Conservation (phyloP, 2,113 vertebrate species). For the Pristiophorus japonicus region DNA sequence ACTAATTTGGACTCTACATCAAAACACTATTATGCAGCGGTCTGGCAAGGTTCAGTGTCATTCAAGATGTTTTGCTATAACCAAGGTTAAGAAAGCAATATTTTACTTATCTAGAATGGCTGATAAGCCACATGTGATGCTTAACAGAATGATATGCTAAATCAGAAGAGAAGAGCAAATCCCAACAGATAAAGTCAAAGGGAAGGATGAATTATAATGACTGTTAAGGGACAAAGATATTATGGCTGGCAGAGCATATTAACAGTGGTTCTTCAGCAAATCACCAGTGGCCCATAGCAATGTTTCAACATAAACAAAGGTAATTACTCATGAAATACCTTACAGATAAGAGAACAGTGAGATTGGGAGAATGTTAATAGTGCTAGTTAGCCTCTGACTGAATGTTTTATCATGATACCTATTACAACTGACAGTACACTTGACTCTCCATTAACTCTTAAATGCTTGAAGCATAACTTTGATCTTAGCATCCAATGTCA, state of each 20-base stretch:
- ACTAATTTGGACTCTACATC: background rate
- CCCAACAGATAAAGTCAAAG: background rate
- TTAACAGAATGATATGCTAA: background rate
- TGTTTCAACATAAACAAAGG: background rate
- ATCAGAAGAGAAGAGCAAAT: background rate
- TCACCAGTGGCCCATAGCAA: background rate
- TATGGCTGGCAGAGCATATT: background rate
- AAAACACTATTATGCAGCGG: background rate
- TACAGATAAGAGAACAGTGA: background rate
- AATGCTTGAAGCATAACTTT: background rate
- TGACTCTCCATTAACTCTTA: background rate
- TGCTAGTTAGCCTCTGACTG: constrained; percentile 11
- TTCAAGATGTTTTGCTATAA: background rate
- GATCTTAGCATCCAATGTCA: background rate
- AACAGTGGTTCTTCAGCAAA: background rate
- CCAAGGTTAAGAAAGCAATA: background rate
- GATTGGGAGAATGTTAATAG: background rate
- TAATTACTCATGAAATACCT: background rate
- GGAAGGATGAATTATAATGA: background rate
- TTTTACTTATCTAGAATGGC: background rate
- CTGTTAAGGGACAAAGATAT: background rate
- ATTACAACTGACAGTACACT: background rate
- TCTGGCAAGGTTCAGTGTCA: background rate
- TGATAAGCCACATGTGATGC: background rate
- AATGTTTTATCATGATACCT: background rate